Conservation (phyloP, 92 coral and sea anemone species). For the Bergia sp. region DNA sequence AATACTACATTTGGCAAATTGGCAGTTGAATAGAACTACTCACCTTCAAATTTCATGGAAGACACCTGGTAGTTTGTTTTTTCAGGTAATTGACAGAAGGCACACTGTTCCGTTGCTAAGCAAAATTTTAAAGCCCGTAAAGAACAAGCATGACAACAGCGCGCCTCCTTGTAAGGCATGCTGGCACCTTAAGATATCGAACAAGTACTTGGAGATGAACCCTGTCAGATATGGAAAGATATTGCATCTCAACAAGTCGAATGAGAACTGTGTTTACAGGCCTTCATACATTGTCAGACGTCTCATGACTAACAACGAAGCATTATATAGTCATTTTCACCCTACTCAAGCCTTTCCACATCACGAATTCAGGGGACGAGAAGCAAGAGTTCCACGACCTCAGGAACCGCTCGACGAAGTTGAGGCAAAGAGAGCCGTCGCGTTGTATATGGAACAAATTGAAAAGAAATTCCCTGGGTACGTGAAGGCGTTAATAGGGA, state of each 20-base stretch:
- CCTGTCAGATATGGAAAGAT: neutral
- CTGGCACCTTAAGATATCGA: neutral
- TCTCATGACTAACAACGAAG: neutral
- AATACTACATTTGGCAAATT: neutral
- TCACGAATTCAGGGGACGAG: slow-evolving; percentile 9
- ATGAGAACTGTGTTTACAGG: neutral
- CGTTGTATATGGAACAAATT: slow-evolving; percentile 61
- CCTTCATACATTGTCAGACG: slow-evolving; percentile 20
- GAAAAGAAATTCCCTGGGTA: slow-evolving; percentile 54
- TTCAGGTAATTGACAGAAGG: slow-evolving; percentile 4
- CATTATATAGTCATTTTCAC: neutral
- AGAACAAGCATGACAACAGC: too few species aligned
- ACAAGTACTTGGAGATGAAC: slow-evolving; percentile 10
- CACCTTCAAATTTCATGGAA: slow-evolving; percentile 20
- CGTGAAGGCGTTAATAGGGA: neutral
- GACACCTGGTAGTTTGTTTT: slow-evolving; percentile 18
- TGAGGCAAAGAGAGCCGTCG: slow-evolving; percentile 61
- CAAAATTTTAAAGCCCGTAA: neutral
- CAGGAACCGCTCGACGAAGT: slow-evolving; percentile 56
- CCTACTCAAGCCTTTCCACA: slow-evolving; percentile 18
- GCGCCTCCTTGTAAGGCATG: slow-evolving; percentile 1
- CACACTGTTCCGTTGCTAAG: neutral
- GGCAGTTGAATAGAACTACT: neutral
- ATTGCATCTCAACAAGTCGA: neutral
- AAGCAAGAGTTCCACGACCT: neutral